These are phyloP conservation scores for Chrysolina haemoptera DNA, from an alignment of 2,888 invertebrate species.

Conservation along the genomic window DNA sequence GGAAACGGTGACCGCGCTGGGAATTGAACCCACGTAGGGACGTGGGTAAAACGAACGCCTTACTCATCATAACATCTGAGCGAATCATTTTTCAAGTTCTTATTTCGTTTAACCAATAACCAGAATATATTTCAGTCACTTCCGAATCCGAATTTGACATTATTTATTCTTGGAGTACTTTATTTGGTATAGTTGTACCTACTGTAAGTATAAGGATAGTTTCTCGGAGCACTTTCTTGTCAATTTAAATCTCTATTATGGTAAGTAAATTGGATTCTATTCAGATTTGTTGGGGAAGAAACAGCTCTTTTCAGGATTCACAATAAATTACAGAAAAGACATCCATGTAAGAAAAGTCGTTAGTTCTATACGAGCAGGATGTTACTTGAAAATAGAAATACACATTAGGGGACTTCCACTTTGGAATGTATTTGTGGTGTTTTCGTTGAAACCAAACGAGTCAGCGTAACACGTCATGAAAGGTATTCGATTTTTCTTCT, in stretches of 20 bases:
- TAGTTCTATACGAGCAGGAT: slow-evolving; percentile 5
- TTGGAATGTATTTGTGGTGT: neutral
- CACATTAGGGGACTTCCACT: neutral
- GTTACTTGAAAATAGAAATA: slow-evolving; percentile 11
- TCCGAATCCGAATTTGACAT: no score
- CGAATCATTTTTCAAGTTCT: no score
- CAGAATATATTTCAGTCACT: no score
- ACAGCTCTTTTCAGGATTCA: slow-evolving; percentile 16
- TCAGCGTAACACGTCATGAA: neutral
- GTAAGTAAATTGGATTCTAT: slow-evolving; percentile 1
- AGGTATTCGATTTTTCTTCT: no score
- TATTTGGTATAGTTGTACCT: no score
- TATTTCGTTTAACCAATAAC: no score
- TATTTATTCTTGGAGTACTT: no score
- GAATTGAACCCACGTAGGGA: no score
- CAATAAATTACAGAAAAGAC: slow-evolving; percentile 19
- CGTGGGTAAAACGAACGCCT: no score
- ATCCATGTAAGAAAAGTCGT: slow-evolving; percentile 22
- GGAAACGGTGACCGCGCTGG: no score
- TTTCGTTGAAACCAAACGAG: neutral
- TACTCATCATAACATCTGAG: no score
- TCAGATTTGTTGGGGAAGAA: slow-evolving; percentile 16
- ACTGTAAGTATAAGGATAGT: neutral
- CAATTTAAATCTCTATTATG: slow-evolving; percentile 11
- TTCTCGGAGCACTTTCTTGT: neutral